These are phyloP conservation scores for Callyntrura sp. DNA, from an alignment of 2,888 invertebrate genomes.

Conservation along the genomic window DNA sequence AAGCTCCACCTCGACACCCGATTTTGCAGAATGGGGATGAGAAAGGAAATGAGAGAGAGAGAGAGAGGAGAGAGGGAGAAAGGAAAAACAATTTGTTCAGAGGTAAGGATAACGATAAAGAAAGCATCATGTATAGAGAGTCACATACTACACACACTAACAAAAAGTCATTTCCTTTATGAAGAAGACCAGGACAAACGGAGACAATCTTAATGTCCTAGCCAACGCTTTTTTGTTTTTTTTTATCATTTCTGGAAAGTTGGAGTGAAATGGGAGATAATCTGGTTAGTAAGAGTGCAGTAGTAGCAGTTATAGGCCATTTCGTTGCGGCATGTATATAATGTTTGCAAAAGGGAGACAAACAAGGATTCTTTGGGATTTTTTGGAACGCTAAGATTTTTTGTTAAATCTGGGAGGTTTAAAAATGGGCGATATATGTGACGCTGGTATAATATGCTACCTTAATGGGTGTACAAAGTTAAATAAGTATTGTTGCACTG, in stretches of 20 bases:
- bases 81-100: conserved; percentile 25
- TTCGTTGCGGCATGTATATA: too few species aligned
- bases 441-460: conserved; percentile 32
- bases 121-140: neutral
- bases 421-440: too few species aligned
- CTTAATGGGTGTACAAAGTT: conserved; percentile 20
- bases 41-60: too few species aligned
- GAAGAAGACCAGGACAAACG: neutral
- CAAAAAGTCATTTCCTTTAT: conserved; percentile 15
- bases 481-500: too few species aligned
- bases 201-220: conserved; percentile 50
- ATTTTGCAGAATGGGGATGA: conserved; percentile 49
- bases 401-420: too few species aligned
- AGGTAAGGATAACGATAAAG: conserved; percentile 33
- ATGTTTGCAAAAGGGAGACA: too few species aligned
- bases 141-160: too few species aligned
- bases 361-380: too few species aligned
- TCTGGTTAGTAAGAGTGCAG: conserved; percentile 43
- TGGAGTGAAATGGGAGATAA: conserved; percentile 65
- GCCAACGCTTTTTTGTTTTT: conserved; percentile 20
- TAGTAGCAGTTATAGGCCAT: neutral
- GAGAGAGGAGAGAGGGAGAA: neutral
- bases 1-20: neutral
- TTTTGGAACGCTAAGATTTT: too few species aligned
- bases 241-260: conserved; percentile 19